Base-by-base conservation (phyloP, 1,140 invertebrate species). In the Ectropis grisescens region DNA sequence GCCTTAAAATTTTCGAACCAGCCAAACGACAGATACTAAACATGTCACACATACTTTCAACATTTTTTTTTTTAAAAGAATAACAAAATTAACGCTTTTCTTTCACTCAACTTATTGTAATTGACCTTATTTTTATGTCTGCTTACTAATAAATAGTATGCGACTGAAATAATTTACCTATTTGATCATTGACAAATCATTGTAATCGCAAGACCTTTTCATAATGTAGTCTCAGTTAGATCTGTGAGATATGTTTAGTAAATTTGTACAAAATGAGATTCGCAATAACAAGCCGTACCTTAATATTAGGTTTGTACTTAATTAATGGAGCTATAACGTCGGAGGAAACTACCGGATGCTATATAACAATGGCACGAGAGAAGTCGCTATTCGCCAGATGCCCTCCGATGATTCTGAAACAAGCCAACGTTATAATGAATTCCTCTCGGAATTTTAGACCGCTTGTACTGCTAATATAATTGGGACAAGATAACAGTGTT, bases 181-280 rank as follows among this genome's bases (percentile, higher is more conserved):
- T n/a, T n/a, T n/a, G n/a, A n/a, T n/a, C n/a, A n/a, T n/a, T n/a
- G n/a, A n/a, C n/a, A n/a, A n/a, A n/a, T n/a, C n/a, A n/a, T n/a
- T n/a, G n/a, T n/a, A n/a, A n/a, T n/a, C n/a, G n/a, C n/a, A n/a
- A n/a, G n/a, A n/a, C n/a, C n/a, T n/a, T n/a, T n/a, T n/a, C n/a
- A n/a, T n/a, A n/a, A n/a, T n/a, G n/a, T n/a, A n/a, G n/a, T n/a
- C n/a, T n/a, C n/a, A n/a, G n/a, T n/a, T n/a, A n/a, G n/a, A n/a
- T n/a, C n/a, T n/a, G 24, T 26, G 2, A 10, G 56, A 58, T 58
- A 58, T 55, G 51, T 55, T 44, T 24, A 28, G 51, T 54, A 45
- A 46, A 26, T 51, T 51, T 54, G 50, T 58, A 58, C 47, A 54
- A 38, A 41, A 48, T 53, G 46, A 53, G 33, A 26, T 7, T 19